Evolutionary conservation across 2,797 vertebrate species (phyloP).

Genomic region (Pampus argenteus): DNA sequence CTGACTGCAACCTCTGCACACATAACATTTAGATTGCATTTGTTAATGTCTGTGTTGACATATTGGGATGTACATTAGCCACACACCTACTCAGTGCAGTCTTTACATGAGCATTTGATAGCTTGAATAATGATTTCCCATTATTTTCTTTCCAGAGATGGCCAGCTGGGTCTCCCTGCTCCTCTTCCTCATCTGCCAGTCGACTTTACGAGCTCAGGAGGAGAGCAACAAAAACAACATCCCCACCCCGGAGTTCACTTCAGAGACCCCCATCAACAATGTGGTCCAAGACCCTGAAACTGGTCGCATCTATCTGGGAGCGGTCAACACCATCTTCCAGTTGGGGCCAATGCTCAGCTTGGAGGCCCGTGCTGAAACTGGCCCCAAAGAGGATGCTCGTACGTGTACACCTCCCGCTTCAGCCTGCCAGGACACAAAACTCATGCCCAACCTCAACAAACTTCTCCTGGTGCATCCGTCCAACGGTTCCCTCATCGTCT

Average conservation of each 20-base stretch:
- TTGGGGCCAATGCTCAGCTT: slow-evolving; percentile 82
- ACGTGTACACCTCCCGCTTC: slow-evolving; percentile 80
- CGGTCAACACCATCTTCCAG: slow-evolving; percentile 91
- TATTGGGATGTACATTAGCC: slow-evolving; percentile 27
- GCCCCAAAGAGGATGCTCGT: slow-evolving; percentile 84
- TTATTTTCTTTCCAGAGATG: slow-evolving; percentile 80
- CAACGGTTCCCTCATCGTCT: slow-evolving; percentile 88
- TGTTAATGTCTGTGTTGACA: slow-evolving; percentile 20
- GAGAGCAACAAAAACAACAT: slow-evolving; percentile 38
- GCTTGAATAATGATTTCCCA: slow-evolving; percentile 54
- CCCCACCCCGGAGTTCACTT: slow-evolving; percentile 64
- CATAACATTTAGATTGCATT: slow-evolving; percentile 16
- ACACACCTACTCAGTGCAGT: not conserved
- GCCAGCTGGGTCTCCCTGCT: slow-evolving; percentile 80
- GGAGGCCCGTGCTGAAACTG: slow-evolving; percentile 83
- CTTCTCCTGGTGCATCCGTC: slow-evolving; percentile 89
- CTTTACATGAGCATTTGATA: slow-evolving; percentile 33
- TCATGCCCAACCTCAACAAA: slow-evolving; percentile 92
- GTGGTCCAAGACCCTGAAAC: slow-evolving; percentile 85
- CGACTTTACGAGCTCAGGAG: slow-evolving; percentile 52
- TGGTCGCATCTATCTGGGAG: slow-evolving; percentile 91
- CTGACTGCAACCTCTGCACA: not conserved
- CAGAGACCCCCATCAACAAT: slow-evolving; percentile 81
- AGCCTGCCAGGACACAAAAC: slow-evolving; percentile 83
- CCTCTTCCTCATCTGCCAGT: slow-evolving; percentile 69